A percentile compares a stretch with the other conserved stretches of the same genome.
phyloP scores from a whole-genome alignment of 92 coral and sea anemone species.

The Bergia puertoricense region DNA sequence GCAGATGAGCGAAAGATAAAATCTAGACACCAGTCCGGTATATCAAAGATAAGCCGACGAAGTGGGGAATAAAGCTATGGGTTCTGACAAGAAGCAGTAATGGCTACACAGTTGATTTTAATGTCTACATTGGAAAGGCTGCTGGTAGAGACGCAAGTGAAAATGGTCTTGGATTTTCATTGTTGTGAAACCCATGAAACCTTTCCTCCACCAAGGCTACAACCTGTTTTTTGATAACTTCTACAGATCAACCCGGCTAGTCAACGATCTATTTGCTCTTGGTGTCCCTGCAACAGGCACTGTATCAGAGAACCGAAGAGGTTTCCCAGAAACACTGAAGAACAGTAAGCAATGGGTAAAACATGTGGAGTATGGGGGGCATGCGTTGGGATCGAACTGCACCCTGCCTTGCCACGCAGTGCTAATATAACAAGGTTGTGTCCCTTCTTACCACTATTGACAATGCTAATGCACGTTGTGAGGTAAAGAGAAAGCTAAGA shows the following conservation, averaged over 20 bases:
- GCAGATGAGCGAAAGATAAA: constrained; percentile 73
- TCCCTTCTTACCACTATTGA: constrained; percentile 62
- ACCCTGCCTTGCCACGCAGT: constrained; percentile 53
- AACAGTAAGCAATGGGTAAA: constrained; percentile 71
- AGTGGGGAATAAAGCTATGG: constrained; percentile 60
- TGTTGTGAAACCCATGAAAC: constrained; percentile 58
- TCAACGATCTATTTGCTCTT: constrained; percentile 48
- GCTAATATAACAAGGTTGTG: constrained; percentile 61
- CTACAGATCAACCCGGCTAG: constrained; percentile 57
- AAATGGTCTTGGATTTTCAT: constrained; percentile 70
- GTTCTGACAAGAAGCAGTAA: constrained; percentile 60
- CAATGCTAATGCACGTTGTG: constrained; percentile 49
- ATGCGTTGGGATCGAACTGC: constrained; percentile 59
- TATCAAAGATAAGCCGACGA: constrained; percentile 59
- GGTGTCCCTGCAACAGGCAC: constrained; percentile 65
- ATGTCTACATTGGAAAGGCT: constrained; percentile 61
- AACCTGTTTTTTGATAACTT: constrained; percentile 66
- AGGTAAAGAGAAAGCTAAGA: constrained; percentile 49
- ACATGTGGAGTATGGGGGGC: constrained; percentile 33
- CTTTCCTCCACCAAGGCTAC: constrained; percentile 64
- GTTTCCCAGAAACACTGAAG: constrained; percentile 56
- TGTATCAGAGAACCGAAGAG: constrained; percentile 43
- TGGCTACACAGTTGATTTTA: constrained; percentile 68
- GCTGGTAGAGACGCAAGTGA: constrained; percentile 51
- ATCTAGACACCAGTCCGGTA: constrained; percentile 65